phyloP scores from a whole-genome alignment of 1,140 invertebrate species.

The Archivesica marissinica region DNA sequence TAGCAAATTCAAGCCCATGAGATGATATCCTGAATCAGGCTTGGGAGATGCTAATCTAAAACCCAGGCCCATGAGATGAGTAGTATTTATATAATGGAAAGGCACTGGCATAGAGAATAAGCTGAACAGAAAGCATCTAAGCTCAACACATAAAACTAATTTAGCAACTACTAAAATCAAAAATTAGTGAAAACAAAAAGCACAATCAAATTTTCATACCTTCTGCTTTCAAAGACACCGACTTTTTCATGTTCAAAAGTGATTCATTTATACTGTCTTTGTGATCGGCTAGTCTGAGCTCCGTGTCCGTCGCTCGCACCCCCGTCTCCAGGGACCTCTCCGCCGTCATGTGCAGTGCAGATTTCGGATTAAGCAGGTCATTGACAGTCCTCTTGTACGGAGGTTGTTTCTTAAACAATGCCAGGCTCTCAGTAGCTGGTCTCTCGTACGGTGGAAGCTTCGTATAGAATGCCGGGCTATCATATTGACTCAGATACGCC shows the following conservation, averaged over 20 bases:
- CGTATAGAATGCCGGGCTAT: constrained; percentile 1
- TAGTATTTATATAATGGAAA: too few species aligned
- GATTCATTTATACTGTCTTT: constrained; percentile 58
- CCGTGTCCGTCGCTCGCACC: constrained; percentile 42
- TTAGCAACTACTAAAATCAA: too few species aligned
- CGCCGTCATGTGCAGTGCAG: constrained; percentile 57
- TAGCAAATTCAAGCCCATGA: too few species aligned
- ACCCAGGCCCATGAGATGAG: too few species aligned
- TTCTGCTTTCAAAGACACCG: constrained; percentile 52
- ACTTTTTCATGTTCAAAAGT: constrained; percentile 55
- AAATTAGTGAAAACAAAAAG: not conserved
- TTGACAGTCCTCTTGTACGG: constrained; percentile 47
- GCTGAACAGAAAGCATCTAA: too few species aligned
- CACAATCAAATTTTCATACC: constrained; percentile 4
- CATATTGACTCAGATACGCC: constrained; percentile 54
- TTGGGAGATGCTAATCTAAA: too few species aligned
- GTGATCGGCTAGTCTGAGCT: constrained; percentile 42
- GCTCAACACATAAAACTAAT: too few species aligned
- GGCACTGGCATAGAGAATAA: too few species aligned
- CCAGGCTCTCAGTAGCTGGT: constrained; percentile 26
- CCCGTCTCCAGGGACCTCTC: constrained; percentile 58
- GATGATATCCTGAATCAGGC: too few species aligned
- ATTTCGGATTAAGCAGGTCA: constrained; percentile 57
- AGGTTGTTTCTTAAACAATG: not conserved
- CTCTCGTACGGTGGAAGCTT: constrained; percentile 32